Conservation (phyloP, 2,797 vertebrate genomes). For the Acrossocheilus fasciatus region DNA sequence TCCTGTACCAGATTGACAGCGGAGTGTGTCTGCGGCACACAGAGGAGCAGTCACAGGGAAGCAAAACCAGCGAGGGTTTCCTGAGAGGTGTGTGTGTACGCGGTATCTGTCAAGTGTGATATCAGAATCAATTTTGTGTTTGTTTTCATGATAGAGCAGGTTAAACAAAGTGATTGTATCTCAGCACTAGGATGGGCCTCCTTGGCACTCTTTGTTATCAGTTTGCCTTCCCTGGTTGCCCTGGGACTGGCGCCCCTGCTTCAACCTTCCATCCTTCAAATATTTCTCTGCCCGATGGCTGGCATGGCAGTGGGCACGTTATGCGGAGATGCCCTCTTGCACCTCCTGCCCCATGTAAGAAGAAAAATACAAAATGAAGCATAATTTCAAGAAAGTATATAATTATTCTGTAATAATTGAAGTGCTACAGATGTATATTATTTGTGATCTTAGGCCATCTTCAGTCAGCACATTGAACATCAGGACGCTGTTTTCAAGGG, state of each 20-base stretch:
- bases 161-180: not conserved
- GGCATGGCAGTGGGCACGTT: conserved; percentile 85
- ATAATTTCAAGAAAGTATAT: not conserved
- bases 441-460: conserved; percentile 56
- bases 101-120: conserved; percentile 1
- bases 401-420: not conserved
- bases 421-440: not conserved
- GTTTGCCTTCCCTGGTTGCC: conserved; percentile 78
- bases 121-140: not conserved
- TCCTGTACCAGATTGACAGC: conserved; percentile 88
- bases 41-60: conserved; percentile 57
- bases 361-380: not conserved
- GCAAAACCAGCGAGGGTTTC: conserved; percentile 53
- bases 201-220: conserved; percentile 78
- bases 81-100: conserved; percentile 54
- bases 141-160: not conserved
- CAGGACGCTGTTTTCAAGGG: conserved; percentile 72
- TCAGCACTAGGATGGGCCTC: conserved; percentile 80
- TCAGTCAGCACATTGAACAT: conserved; percentile 51
- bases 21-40: conserved; percentile 82
- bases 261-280: conserved; percentile 64
- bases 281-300: conserved; percentile 81
- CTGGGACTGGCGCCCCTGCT: conserved; percentile 75
- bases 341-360: conserved; percentile 85
- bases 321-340: conserved; percentile 85